A percentile compares a stretch with the other conserved stretches of the same genome.
Conservation (phyloP, 2,888 invertebrate genomes). For the Microchrysa polita region DNA sequence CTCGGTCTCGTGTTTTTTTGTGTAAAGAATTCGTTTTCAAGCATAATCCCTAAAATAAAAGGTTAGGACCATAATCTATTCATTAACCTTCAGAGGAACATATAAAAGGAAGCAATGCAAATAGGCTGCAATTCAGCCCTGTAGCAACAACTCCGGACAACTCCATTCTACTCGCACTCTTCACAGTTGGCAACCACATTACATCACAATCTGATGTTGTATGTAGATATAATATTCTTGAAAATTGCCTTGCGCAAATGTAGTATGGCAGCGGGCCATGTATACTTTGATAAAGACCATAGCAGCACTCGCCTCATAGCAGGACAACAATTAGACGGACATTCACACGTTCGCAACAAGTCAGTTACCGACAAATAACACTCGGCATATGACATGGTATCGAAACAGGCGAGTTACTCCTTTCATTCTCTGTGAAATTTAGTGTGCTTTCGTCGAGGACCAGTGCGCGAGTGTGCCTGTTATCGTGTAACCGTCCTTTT, state of each 20-base stretch:
- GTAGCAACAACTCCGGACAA: neutral
- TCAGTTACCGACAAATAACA: slow-evolving; percentile 24
- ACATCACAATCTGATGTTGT: too few relatives aligned
- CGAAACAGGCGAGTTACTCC: neutral
- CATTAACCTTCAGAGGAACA: too few relatives aligned
- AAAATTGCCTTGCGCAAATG: slow-evolving; percentile 18
- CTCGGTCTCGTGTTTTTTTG: too few relatives aligned
- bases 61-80: too few relatives aligned
- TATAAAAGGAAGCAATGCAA: too few relatives aligned
- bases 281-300: slow-evolving; percentile 16
- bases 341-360: slow-evolving; percentile 8
- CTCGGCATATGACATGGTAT: neutral
- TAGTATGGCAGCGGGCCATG: too few relatives aligned
- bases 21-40: too few relatives aligned
- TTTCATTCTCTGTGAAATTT: neutral
- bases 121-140: too few relatives aligned
- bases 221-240: neutral
- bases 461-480: neutral
- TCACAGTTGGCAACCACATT: too few relatives aligned
- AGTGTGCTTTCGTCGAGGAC: neutral
- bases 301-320: neutral
- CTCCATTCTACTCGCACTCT: neutral
- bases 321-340: slow-evolving; percentile 36
- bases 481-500: neutral
- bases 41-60: too few relatives aligned